Evolutionary conservation across 1,140 invertebrate genomes (phyloP).

Genomic region (Wasmannia auropunctata): DNA sequence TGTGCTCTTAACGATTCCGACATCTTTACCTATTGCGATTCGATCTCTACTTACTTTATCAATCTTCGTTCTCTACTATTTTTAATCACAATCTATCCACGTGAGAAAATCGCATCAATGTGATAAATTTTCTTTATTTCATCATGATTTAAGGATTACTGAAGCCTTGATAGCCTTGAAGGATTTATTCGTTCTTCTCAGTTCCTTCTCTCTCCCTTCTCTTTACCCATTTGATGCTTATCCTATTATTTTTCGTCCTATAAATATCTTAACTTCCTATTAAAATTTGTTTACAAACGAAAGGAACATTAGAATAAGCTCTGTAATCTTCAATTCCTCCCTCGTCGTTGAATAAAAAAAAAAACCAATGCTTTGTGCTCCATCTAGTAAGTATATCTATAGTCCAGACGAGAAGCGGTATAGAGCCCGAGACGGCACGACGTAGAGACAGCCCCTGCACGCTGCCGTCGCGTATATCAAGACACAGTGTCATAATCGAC

Average conservation of each 20-base stretch:
- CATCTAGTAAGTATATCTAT: background rate
- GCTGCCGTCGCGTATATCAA: slow-evolving; percentile 18
- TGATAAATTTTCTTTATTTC: background rate
- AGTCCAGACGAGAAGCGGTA: background rate
- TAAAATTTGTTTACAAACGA: background rate
- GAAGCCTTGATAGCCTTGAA: background rate
- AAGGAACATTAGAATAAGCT: no score
- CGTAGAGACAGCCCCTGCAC: background rate
- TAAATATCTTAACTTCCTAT: background rate
- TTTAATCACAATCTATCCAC: background rate
- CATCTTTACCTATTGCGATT: background rate
- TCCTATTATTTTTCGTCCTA: background rate
- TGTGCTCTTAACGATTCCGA: slow-evolving; percentile 2
- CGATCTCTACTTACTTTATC: background rate
- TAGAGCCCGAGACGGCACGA: background rate
- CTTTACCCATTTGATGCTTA: background rate
- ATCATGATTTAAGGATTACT: background rate
- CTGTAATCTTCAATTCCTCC: background rate
- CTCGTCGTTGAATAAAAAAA: background rate
- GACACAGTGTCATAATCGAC: slow-evolving; percentile 34
- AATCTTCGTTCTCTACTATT: background rate
- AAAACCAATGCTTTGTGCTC: background rate
- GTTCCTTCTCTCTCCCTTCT: background rate
- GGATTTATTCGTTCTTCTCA: background rate
- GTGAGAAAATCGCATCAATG: background rate